Conservation (phyloP, 2,113 vertebrate genomes). For the Astatotilapia flaviijosephi region DNA sequence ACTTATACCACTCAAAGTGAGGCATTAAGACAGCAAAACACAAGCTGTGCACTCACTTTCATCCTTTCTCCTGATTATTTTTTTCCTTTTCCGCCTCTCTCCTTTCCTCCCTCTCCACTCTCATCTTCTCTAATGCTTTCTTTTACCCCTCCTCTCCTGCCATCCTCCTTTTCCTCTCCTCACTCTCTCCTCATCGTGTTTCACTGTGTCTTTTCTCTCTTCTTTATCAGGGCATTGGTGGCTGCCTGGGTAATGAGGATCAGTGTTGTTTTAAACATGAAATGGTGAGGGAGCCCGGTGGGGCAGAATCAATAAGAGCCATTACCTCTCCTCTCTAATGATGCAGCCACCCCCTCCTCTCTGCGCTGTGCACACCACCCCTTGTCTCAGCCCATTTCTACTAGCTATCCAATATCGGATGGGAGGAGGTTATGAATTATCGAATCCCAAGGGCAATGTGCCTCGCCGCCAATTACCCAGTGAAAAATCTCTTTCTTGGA, state of each 20-base stretch:
- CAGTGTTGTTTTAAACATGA: slow-evolving; percentile 81
- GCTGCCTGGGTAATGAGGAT: slow-evolving; percentile 73
- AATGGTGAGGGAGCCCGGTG: slow-evolving; percentile 62
- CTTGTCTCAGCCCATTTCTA: slow-evolving; percentile 69
- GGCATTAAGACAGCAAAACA: slow-evolving; percentile 28
- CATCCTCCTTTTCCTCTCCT: neutral
- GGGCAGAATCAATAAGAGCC: slow-evolving; percentile 74
- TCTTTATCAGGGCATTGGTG: slow-evolving; percentile 43
- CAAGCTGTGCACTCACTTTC: slow-evolving; percentile 16
- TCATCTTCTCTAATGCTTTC: neutral
- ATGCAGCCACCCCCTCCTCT: slow-evolving; percentile 40
- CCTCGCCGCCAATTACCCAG: slow-evolving; percentile 68
- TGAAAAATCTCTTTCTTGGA: slow-evolving; percentile 67
- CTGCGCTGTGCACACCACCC: slow-evolving; percentile 16
- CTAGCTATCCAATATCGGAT: slow-evolving; percentile 68
- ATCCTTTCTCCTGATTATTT: slow-evolving; percentile 13
- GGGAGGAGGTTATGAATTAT: slow-evolving; percentile 78
- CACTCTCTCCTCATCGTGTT: neutral
- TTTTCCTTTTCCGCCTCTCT: neutral
- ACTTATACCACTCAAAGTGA: slow-evolving; percentile 43
- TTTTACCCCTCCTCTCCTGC: neutral
- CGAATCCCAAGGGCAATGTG: slow-evolving; percentile 73
- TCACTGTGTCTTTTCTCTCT: slow-evolving; percentile 13
- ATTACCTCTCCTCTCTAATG: slow-evolving; percentile 75
- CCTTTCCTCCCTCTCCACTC: neutral